phyloP scores from a whole-genome alignment of 2,888 invertebrate species.

The Xestoiulus laeticollis region DNA sequence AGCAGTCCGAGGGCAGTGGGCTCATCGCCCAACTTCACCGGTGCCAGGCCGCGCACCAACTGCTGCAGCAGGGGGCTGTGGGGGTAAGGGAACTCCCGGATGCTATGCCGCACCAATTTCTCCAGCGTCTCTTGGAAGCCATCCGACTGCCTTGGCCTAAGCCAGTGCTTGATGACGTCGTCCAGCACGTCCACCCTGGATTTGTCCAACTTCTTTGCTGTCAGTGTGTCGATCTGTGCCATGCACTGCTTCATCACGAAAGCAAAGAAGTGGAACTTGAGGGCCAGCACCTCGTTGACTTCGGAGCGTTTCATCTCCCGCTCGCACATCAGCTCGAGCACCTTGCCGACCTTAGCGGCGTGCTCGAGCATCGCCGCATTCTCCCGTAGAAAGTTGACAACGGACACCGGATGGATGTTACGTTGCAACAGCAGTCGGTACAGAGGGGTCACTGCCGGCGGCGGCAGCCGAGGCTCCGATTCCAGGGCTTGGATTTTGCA shows the following conservation, averaged over 20 bases:
- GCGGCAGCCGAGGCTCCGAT: slow-evolving; percentile 78
- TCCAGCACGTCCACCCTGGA: background rate
- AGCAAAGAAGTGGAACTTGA: slow-evolving; percentile 85
- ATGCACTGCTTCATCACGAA: slow-evolving; percentile 78
- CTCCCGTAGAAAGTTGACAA: slow-evolving; percentile 81
- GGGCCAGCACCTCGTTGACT: slow-evolving; percentile 88
- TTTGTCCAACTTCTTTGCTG: background rate
- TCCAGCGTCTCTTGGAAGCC: slow-evolving; percentile 71
- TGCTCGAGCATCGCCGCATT: slow-evolving; percentile 77
- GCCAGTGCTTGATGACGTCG: slow-evolving; percentile 62
- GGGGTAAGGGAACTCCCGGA: slow-evolving; percentile 88
- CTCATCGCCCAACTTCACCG: slow-evolving; percentile 73
- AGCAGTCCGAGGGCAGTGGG: slow-evolving; percentile 77
- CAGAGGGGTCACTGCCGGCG: slow-evolving; percentile 76
- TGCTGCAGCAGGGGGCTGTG: slow-evolving; percentile 91
- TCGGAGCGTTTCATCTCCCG: slow-evolving; percentile 85
- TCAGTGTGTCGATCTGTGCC: slow-evolving; percentile 62
- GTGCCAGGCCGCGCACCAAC: slow-evolving; percentile 68
- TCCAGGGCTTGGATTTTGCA: slow-evolving; percentile 80
- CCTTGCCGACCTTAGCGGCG: slow-evolving; percentile 76
- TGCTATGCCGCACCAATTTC: slow-evolving; percentile 81
- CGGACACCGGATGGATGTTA: slow-evolving; percentile 84
- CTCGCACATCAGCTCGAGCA: slow-evolving; percentile 84
- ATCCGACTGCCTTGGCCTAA: slow-evolving; percentile 71
- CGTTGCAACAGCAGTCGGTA: slow-evolving; percentile 85